Evolutionary conservation across 1,140 invertebrate genomes (phyloP).

Genomic region (Philotrypesis tridentata): DNA sequence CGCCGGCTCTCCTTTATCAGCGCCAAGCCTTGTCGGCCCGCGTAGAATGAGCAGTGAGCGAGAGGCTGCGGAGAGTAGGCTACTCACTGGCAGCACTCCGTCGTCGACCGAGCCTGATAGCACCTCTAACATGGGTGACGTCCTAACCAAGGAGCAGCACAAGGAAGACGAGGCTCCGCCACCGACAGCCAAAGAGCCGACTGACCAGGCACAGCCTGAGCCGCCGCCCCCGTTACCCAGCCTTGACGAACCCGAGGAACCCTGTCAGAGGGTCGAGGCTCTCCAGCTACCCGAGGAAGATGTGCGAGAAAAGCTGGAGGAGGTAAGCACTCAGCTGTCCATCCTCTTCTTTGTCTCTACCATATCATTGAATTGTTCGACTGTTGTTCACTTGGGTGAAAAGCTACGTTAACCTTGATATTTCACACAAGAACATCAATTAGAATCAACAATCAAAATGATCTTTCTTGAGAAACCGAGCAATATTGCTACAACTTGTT

Average conservation of each 20-base stretch:
- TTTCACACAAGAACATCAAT: not conserved
- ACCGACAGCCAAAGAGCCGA: not conserved
- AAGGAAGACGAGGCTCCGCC: slow-evolving; percentile 45
- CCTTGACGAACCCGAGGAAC: not conserved
- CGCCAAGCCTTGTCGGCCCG: not conserved
- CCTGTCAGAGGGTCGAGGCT: not conserved
- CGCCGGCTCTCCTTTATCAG: not conserved
- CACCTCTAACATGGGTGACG: slow-evolving; percentile 61
- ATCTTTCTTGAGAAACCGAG: not conserved
- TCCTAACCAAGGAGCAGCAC: slow-evolving; percentile 61
- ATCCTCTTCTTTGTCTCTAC: not conserved
- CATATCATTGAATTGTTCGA: not conserved
- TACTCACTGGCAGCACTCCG: not conserved
- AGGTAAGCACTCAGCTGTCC: not conserved
- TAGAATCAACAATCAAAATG: not conserved
- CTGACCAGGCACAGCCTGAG: not conserved
- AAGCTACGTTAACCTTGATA: not conserved
- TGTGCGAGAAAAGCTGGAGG: not conserved
- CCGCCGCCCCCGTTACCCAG: not conserved
- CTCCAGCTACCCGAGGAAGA: not conserved
- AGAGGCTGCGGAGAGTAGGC: slow-evolving; percentile 32
- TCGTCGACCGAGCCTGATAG: not conserved
- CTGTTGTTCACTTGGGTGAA: not conserved
- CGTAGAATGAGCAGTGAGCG: slow-evolving; percentile 46
- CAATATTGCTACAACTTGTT: not conserved